Conservation (phyloP, 1,140 invertebrate species). For the Drosophila ironensis region DNA sequence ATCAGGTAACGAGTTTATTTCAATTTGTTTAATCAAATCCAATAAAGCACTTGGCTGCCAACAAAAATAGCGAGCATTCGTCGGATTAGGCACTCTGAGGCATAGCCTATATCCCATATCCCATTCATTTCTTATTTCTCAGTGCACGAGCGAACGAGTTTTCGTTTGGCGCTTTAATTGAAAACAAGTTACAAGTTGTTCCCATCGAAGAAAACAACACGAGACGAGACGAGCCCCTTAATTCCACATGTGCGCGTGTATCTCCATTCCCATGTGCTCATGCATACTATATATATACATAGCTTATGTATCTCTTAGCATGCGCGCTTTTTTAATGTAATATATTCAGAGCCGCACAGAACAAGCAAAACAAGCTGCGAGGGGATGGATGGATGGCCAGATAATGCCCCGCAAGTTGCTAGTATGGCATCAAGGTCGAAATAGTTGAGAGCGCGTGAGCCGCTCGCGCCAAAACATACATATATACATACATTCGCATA, state of each 20-base stretch:
- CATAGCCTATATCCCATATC: neutral
- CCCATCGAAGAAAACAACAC: slow-evolving; percentile 22
- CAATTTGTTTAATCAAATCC: neutral
- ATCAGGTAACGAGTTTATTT: too few relatives aligned
- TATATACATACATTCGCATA: neutral
- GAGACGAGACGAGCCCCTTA: slow-evolving; percentile 68
- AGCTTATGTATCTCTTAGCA: neutral
- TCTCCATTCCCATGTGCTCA: neutral
- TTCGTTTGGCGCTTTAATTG: slow-evolving; percentile 4
- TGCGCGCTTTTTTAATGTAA: slow-evolving; percentile 9
- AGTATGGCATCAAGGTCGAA: slow-evolving; percentile 69
- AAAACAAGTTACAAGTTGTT: slow-evolving; percentile 30
- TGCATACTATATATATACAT: neutral
- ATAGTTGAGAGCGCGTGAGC: slow-evolving; percentile 60
- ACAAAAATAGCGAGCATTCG: neutral
- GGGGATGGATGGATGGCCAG: slow-evolving; percentile 4
- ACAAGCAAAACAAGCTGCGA: slow-evolving; percentile 26
- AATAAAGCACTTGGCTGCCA: neutral
- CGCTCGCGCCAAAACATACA: slow-evolving; percentile 32
- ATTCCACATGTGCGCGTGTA: slow-evolving; percentile 1
- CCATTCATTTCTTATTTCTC: neutral
- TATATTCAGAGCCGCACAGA: slow-evolving; percentile 12
- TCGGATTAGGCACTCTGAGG: neutral
- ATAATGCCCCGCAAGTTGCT: slow-evolving; percentile 24
- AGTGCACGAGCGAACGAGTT: slow-evolving; percentile 6